Conservation (phyloP, 2,113 vertebrate species). For the Pitta sordida region DNA sequence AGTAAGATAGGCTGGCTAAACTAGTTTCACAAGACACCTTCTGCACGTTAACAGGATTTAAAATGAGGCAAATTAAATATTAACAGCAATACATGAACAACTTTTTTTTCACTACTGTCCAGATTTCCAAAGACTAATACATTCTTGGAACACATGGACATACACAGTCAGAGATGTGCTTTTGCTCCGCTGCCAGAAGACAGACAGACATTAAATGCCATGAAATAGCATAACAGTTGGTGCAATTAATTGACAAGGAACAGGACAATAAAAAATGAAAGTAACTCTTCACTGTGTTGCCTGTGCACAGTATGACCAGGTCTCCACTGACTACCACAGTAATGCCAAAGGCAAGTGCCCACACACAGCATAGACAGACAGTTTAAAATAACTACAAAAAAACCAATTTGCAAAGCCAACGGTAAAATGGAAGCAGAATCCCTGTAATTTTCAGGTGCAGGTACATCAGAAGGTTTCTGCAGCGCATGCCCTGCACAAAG, state of each 20-base stretch:
- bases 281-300: neutral
- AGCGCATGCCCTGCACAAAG: neutral
- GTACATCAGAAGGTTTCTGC: neutral
- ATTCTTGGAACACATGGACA: neutral
- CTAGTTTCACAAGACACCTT: neutral
- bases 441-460: neutral
- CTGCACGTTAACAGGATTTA: neutral
- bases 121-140: neutral
- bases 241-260: neutral
- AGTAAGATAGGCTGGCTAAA: neutral
- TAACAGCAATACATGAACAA: neutral
- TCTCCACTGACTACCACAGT: neutral
- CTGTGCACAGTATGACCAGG: neutral
- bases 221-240: neutral
- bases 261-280: neutral
- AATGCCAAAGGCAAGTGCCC: neutral
- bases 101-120: neutral
- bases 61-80: constrained; percentile 10
- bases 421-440: neutral
- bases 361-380: neutral
- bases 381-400: neutral
- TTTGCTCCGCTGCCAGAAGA: neutral
- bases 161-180: neutral
- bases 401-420: neutral
- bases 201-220: neutral